Base-by-base conservation (phyloP, 1,140 invertebrate species). In the Diuraphis noxia region DNA sequence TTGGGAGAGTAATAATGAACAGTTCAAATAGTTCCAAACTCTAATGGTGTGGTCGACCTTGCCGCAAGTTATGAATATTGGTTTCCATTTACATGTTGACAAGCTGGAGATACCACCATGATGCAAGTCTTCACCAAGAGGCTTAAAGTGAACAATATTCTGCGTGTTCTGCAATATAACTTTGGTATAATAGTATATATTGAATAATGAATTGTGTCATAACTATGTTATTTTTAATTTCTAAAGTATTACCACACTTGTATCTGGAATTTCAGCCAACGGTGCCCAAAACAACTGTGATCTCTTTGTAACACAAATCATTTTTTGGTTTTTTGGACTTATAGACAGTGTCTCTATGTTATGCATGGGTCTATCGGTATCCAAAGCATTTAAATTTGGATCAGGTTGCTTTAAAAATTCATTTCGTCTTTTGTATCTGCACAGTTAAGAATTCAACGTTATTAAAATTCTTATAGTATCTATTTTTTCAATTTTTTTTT, bases 1-100 rank as follows among this genome's bases (percentile, higher is more conserved):
- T 93, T 97, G 97, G 79, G 96, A 95, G 93, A 98, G 94, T 93
- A 98, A 96, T 43, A 98, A 94, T 77, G 95, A 95, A 92, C 96
- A 95, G 0, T 96, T 97, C 93, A 98, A 96, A 93, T 97, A 98
- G 93, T 99, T 98, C 98, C 98, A 99, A 25, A 99, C 95, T 84
- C 97, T 95, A 52, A 99, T 95, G 43, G 96, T 97, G 91, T 97
- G 95, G 94, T 99, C 98, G 23, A 95, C 93, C 92, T 95, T 94
- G 88, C 97, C 97, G 82, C 96, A 96, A 1, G 98, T 98, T 93
- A 98, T 96, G 49, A 98, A 96, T 56, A 98, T 96, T 0, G 97
- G 96, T 94, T 98, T 99, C 96, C 98, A 97, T 6, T 96, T 95
- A 93, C 98, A 98, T 91, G 97, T 95, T 19, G 97, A 96, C 38